Base-by-base conservation (phyloP, 2,797 vertebrate genomes). In the Hipposideros larvatus region DNA sequence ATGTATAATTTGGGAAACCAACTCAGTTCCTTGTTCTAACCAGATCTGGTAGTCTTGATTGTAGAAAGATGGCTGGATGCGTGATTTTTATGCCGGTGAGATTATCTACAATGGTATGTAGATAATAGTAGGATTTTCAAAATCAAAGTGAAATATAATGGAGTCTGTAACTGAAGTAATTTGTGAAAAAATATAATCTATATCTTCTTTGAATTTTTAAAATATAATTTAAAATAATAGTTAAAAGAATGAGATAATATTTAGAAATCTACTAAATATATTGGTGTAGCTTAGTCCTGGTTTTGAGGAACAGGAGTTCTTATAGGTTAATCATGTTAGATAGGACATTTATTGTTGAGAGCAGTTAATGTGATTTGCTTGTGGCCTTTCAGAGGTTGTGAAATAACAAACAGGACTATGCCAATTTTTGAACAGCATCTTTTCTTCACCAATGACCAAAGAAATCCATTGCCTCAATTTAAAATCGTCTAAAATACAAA, bases 91-190 rank as follows among this genome's bases (percentile, higher is more conserved):
- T 94, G 75, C 26, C 46, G 87, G 18, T 74, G 41, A 93, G n/a
- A 78, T 86, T 90, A 77, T 78, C 37, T 53, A 7, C 13, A 93
- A 8, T 70, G 46, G 8, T 66, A 65, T 41, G 8, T 86, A 57
- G 41, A 88, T 70, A 90, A 65, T 71, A 0, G 16, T 9, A 43
- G 28, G 10, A 66, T 88, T 90, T 75, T 21, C 61, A 96, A 96
- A 74, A 61, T 75, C 8, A 73, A 75, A 87, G 16, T 51, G 48
- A 88, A 95, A 89, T 84, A 53, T 68, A 85, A 85, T 93, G 28
- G n/a, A 92, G 61, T 55, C 71, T 89, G 1, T 92, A 93, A 94
- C 11, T 95, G 66, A 96, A 94, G 26, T 92, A 51, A 83, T 88
- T 89, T 95, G n/a, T 92, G 48, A 91, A 89, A 87, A 73, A 73